Base-by-base conservation (phyloP, 2,113 vertebrate species). In the Cyanoramphus novaezelandiae region DNA sequence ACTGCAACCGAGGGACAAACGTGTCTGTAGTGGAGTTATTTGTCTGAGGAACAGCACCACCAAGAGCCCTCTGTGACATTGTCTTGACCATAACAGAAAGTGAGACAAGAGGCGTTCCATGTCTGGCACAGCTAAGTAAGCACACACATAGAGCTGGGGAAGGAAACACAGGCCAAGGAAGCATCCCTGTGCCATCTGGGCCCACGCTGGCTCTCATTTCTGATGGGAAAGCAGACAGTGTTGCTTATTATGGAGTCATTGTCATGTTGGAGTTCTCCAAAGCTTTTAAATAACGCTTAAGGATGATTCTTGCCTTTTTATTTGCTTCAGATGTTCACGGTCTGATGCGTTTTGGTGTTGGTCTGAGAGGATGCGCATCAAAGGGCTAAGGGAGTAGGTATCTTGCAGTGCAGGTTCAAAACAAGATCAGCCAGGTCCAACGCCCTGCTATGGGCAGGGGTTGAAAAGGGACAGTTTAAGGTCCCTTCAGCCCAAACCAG, bases 61-160 rank as follows among this genome's bases (percentile, higher is more conserved):
- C 23, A 31, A 53, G 23, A 12, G 2, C 50, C 77, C 71, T 53
- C 81, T 41, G 21, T 1, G 5, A 24, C 27, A 1, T 31, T 63
- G 64, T 39, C 43, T 44, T 50, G 24, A 13, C 37, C n/a, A 0
- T 50, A 43, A 49, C 20, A 63, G 78, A 39, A 27, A 11, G 35
- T 11, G 23, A 65, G 63, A 35, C 11, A 39, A 65, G 80, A 85
- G 79, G 15, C 7, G 27, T 55, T 37, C 47, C 25, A 2, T 7
- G 25, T 24, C 63, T 5, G 1, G 57, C 53, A 18, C 33, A 59
- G 80, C 59, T 20, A 11, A n/a, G 27, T 23, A n/a, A 72, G 43
- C 27, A 10, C 0, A 9, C 37, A 63, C 37, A 2, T 5, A 1
- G 5, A n/a, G 62, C 65, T 49, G 53, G 31, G n/a, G n/a, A 35